These are phyloP conservation scores for Daktulosphaira vitifoliae DNA, from an alignment of 1,140 invertebrate species.

Conservation along the genomic window DNA sequence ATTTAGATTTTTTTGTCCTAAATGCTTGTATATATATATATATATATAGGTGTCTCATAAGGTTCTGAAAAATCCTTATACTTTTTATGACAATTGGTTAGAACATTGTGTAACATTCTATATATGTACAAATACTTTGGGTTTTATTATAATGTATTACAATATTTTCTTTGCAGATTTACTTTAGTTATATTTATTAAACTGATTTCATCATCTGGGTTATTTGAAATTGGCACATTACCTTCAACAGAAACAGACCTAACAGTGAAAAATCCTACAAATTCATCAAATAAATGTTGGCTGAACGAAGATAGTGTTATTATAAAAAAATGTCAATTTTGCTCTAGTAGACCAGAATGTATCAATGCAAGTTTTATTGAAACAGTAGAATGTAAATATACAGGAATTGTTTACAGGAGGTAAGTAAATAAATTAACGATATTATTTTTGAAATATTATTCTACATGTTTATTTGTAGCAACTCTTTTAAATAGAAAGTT, in stretches of 20 bases:
- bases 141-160: no score
- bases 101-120: conserved; percentile 37
- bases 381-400: conserved; percentile 13
- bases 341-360: conserved; percentile 50
- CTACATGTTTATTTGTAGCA: conserved; percentile 27
- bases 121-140: no score
- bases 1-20: conserved; percentile 40
- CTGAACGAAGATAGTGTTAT: conserved; percentile 58
- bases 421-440: background rate
- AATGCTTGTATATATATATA: conserved; percentile 41
- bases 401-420: background rate
- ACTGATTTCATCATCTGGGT: conserved; percentile 55
- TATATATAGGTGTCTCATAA: background rate
- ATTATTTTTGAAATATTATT: background rate
- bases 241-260: background rate
- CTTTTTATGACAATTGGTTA: background rate
- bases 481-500: conserved; percentile 56
- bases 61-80: background rate
- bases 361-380: conserved; percentile 31
- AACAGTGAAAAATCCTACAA: conserved; percentile 1
- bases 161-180: conserved; percentile 35
- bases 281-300: conserved; percentile 47
- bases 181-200: conserved; percentile 52
- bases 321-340: conserved; percentile 67
- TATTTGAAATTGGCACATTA: background rate